phyloP scores from a whole-genome alignment of 2,888 invertebrate species.

The Himalopsyche anomala region DNA sequence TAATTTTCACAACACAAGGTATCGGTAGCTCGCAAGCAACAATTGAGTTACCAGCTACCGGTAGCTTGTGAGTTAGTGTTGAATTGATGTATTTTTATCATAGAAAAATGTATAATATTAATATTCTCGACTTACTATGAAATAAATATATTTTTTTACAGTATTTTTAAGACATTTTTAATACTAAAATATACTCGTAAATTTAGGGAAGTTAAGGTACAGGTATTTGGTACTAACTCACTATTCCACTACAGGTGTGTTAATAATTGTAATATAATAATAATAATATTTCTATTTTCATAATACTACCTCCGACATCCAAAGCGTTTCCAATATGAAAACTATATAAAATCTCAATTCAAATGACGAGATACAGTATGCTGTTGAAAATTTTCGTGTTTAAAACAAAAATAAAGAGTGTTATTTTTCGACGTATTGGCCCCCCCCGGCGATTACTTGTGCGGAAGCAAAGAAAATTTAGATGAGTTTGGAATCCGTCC shows the following conservation, averaged over 20 bases:
- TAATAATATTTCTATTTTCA: constrained; percentile 48
- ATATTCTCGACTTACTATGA: constrained; percentile 19
- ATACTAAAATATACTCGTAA: constrained; percentile 46
- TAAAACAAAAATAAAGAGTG: constrained; percentile 4
- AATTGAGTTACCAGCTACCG: too few species aligned
- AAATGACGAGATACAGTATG: constrained; percentile 5
- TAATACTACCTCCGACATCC: constrained; percentile 56
- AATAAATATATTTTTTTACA: constrained; percentile 51
- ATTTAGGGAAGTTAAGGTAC: constrained; percentile 54
- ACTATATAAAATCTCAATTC: constrained; percentile 62
- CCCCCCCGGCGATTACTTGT: constrained; percentile 9
- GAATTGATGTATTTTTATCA: neutral
- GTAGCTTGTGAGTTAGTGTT: too few species aligned
- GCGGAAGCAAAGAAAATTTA: constrained; percentile 15
- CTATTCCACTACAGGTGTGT: constrained; percentile 45
- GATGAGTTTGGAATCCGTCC: constrained; percentile 7
- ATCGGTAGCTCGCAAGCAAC: too few species aligned
- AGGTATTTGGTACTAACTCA: constrained; percentile 52
- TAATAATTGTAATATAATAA: constrained; percentile 16
- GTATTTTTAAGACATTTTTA: constrained; percentile 43
- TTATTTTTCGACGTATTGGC: constrained; percentile 14
- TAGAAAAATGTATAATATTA: constrained; percentile 21
- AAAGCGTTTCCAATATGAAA: constrained; percentile 65
- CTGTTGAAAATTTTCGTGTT: constrained; percentile 29
- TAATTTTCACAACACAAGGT: too few species aligned